phyloP scores from a whole-genome alignment of 2,797 vertebrate species.

The Gallinago nigripennis region DNA sequence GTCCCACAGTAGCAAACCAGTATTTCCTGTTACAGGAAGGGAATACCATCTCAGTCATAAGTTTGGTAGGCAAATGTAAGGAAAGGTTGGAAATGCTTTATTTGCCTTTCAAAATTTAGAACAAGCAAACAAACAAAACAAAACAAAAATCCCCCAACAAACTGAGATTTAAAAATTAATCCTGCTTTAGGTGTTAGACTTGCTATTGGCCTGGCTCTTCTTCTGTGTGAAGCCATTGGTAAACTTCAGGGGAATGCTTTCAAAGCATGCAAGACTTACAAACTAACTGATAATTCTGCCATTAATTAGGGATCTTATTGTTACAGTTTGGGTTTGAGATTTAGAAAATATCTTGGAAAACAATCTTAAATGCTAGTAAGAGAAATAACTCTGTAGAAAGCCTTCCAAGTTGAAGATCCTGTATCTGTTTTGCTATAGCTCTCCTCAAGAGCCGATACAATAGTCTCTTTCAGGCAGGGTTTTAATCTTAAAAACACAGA shows the following conservation, averaged over 20 bases:
- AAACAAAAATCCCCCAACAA: neutral
- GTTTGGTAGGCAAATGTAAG: neutral
- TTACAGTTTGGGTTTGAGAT: neutral
- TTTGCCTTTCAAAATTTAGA: neutral
- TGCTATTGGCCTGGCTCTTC: neutral
- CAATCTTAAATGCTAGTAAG: neutral
- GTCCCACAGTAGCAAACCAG: neutral
- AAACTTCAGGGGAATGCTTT: neutral
- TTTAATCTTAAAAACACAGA: neutral
- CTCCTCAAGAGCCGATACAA: neutral
- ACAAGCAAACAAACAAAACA: neutral
- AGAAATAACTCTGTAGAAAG: neutral
- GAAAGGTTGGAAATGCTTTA: neutral
- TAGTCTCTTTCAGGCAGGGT: neutral
- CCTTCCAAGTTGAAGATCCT: neutral
- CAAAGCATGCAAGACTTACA: neutral
- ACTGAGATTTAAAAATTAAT: neutral
- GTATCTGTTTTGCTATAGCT: neutral
- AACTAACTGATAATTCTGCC: neutral
- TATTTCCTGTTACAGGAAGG: neutral
- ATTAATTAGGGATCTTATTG: neutral
- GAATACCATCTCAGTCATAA: fast-evolving
- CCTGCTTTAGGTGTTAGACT: neutral
- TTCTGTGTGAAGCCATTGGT: neutral
- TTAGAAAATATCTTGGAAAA: neutral